A percentile compares a stretch with the other conserved stretches of the same genome.
phyloP scores from a whole-genome alignment of 2,797 vertebrate genomes.

The Gymnopithys bicolor region DNA sequence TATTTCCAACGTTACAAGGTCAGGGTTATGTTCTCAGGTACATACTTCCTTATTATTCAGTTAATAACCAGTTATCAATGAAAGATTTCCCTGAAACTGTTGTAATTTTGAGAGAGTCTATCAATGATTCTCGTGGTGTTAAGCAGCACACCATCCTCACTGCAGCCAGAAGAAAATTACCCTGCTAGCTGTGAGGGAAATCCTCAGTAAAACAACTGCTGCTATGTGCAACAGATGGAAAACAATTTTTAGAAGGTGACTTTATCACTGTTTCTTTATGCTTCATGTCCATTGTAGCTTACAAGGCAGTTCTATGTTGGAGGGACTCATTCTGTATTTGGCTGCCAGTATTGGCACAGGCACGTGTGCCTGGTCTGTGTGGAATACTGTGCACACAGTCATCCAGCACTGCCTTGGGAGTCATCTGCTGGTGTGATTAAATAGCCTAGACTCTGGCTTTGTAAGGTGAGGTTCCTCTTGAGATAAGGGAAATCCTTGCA shows the following conservation, averaged over 20 bases:
- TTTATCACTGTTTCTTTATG: neutral
- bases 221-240: neutral
- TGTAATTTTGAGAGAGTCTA: neutral
- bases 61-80: neutral
- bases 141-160: neutral
- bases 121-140: neutral
- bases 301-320: neutral
- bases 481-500: neutral
- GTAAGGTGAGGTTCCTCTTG: neutral
- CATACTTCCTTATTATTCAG: neutral
- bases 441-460: neutral
- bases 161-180: neutral
- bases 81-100: neutral
- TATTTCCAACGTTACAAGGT: neutral
- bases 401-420: neutral
- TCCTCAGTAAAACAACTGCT: neutral
- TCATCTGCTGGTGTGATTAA: neutral
- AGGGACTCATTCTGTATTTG: neutral
- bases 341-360: neutral
- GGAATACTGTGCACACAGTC: neutral
- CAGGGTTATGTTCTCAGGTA: neutral
- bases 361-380: neutral
- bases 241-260: neutral
- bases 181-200: neutral
- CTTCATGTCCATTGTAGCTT: accelerated